A percentile compares a stretch with the other conserved stretches of the same genome.
These are phyloP conservation scores for Heteropelma amictum DNA, from an alignment of 2,888 invertebrate species.

Conservation along the genomic window DNA sequence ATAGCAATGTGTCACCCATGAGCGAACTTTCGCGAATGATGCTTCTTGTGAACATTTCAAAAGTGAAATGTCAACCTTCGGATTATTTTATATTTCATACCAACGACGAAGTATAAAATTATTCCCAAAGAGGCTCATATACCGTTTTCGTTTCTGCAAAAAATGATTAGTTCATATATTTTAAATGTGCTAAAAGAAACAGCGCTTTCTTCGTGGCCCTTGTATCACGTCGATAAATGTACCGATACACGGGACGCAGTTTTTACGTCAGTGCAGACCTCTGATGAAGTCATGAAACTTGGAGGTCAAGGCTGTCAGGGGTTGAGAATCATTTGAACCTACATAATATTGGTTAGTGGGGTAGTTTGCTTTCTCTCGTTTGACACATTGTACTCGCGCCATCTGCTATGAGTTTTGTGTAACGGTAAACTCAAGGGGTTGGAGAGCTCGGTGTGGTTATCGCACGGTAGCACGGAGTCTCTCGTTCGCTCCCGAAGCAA, in stretches of 20 bases:
- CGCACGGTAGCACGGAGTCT: conserved; percentile 28
- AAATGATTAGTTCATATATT: no score
- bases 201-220: background rate
- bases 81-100: no score
- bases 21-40: no score
- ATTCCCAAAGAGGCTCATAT: no score
- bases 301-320: conserved; percentile 43
- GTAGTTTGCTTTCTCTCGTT: background rate
- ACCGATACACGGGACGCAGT: conserved; percentile 6
- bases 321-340: conserved; percentile 40
- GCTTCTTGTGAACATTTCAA: no score
- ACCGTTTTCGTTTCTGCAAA: no score
- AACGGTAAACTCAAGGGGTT: conserved; percentile 28
- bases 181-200: background rate
- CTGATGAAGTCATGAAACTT: conserved; percentile 18
- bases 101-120: no score
- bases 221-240: background rate
- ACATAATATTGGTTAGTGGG: background rate
- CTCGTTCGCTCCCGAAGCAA: conserved; percentile 27
- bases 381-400: conserved; percentile 47
- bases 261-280: conserved; percentile 41
- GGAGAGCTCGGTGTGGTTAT: conserved; percentile 38
- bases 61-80: no score
- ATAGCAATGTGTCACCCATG: no score
- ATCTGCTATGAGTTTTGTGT: conserved; percentile 46